phyloP scores from a whole-genome alignment of 2,888 invertebrate species.

The Nomada goodeniana region DNA sequence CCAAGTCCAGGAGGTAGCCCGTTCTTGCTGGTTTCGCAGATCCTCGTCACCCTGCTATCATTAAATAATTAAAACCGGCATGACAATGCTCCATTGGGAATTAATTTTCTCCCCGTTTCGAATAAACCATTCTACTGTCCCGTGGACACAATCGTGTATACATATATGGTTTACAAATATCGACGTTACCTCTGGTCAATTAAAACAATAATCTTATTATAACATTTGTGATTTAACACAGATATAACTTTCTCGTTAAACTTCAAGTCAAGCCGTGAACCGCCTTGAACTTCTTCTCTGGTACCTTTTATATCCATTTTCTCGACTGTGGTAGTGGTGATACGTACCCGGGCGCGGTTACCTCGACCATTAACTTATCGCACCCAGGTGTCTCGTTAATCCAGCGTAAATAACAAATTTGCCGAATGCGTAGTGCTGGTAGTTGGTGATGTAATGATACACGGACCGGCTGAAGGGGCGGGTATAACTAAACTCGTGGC shows the following conservation, averaged over 20 bases:
- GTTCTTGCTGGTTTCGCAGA: slow-evolving; percentile 40
- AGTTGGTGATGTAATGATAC: slow-evolving; percentile 25
- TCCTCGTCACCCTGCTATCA: background rate
- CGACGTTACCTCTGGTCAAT: background rate
- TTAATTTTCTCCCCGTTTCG: slow-evolving; percentile 20
- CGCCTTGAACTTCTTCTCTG: background rate
- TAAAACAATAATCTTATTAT: slow-evolving; percentile 19
- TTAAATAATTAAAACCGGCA: slow-evolving; percentile 46
- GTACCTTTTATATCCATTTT: background rate
- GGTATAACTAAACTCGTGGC: slow-evolving; percentile 46
- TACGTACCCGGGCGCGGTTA: slow-evolving; percentile 4
- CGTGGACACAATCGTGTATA: background rate
- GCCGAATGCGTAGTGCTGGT: background rate
- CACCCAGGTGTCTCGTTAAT: slow-evolving; percentile 32
- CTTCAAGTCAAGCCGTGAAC: background rate
- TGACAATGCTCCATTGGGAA: slow-evolving; percentile 26
- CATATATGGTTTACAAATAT: background rate
- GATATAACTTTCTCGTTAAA: background rate
- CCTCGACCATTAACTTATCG: slow-evolving; percentile 25
- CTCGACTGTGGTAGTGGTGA: slow-evolving; percentile 30
- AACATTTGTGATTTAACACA: background rate
- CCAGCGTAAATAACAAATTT: slow-evolving; percentile 39
- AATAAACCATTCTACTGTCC: background rate
- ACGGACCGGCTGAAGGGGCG: slow-evolving; percentile 5
- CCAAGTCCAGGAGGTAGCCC: slow-evolving; percentile 74